phyloP scores from a whole-genome alignment of 2,113 vertebrate genomes.

The Bucco capensis region DNA sequence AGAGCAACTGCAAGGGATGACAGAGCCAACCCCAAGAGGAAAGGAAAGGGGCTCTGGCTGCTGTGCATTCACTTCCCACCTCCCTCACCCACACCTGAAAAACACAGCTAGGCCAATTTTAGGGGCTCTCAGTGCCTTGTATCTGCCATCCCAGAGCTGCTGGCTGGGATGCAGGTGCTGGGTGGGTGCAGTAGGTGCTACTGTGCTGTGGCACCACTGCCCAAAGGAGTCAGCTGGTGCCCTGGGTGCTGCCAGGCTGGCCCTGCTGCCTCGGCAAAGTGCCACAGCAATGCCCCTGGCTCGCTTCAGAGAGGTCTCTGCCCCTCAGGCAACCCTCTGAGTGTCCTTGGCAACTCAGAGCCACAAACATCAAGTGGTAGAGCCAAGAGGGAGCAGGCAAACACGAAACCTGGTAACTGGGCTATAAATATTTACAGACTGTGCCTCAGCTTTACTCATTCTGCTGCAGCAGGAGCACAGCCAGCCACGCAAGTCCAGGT shows the following conservation, averaged over 20 bases:
- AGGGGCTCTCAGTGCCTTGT: not conserved
- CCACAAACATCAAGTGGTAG: not conserved
- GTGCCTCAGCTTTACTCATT: not conserved
- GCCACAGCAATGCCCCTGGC: not conserved
- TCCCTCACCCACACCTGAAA: not conserved
- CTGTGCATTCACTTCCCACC: not conserved
- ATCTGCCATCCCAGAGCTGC: not conserved
- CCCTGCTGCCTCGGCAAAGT: fast-evolving
- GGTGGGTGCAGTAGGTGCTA: not conserved
- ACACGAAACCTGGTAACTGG: conserved; percentile 39
- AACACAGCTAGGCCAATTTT: fast-evolving
- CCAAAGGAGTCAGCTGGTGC: fast-evolving
- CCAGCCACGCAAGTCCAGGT: not conserved
- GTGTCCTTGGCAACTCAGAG: conserved; percentile 37
- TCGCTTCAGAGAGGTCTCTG: not conserved
- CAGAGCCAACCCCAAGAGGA: not conserved
- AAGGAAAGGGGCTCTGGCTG: too few species aligned
- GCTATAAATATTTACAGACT: conserved; percentile 25
- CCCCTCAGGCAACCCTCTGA: not conserved
- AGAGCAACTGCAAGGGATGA: not conserved
- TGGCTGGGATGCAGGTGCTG: not conserved
- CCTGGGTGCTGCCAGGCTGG: not conserved
- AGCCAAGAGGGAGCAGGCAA: not conserved
- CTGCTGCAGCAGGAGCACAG: not conserved
- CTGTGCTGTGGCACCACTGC: not conserved